Base-by-base conservation (phyloP, 1,140 invertebrate genomes). In the Papilio polytes region DNA sequence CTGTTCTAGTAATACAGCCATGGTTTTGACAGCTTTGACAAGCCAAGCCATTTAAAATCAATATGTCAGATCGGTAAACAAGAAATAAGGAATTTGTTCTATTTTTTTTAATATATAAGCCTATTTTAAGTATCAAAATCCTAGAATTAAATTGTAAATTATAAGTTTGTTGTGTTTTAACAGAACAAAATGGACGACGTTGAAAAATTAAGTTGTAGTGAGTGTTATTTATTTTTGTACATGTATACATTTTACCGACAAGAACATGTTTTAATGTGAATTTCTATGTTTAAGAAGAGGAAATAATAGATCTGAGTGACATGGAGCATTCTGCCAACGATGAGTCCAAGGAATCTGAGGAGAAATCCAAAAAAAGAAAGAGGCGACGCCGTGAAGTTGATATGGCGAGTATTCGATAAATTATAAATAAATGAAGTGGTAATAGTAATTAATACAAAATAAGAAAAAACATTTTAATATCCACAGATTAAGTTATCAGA, bases 301-400 rank as follows among this genome's bases (percentile, higher is more conserved):
- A 92, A 81, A 78, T 86, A 26, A 78, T 93, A 80, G 92, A 94
- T 81, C 82, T 90, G 36, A 94, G 93, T 85, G 93, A 94, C 84
- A 77, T 94, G n/a, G 92, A 94, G 15, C 84, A 92, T 72, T 94
- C 91, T 13, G 87, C 89, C 1, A 92, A 85, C 8, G 94, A 95
- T 73, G 92, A 95, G n/a, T 83, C 84, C 7, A 93, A 87, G 74
- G 92, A 92, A 46, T 79, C 81, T 44, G 92, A 93, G 31, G 91
- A 91, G 8, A 94, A 94, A 85, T 86, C 87, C 2, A 94, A 91
- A 74, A 94, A 92, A 74, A 88, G 88, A 59, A 91, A 91, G 78
- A 86, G 90, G 78, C 86, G 93, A 86, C 92, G 92, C 73, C 90
- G 94, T 36, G 94, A 95, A 86, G 83, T 95, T n/a, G 94, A 95